Evolutionary conservation across 2,797 vertebrate genomes (phyloP), one percentile per base, ranked within the genome.

Genomic region (Myotis planiceps): DNA sequence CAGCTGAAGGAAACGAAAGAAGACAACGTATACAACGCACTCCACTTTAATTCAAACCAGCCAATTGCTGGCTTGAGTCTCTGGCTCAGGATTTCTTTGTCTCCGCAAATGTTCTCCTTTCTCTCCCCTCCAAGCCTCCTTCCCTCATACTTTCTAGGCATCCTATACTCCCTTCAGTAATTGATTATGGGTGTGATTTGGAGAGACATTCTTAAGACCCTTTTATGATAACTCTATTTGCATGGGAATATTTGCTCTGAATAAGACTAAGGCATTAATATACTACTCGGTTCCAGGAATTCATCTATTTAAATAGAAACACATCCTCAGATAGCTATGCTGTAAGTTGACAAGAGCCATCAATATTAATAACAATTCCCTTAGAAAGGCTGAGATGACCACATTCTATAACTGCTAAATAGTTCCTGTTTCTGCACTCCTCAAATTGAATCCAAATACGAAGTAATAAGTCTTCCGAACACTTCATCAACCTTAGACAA

Each of bases 321-420:
- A 76, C 32, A 68, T 60, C 69, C 27, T 85, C 29, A 53, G 42
- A 83, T 25, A 79, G 85, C 58, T 68, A 19, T 75, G 21, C 47
- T 58, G 27, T 10, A 27, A 49, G 13, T 81, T 27, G 90, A 90
- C 63, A 93, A 76, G 27, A 51, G 18, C 4, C 55, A 39, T 83
- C 84, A 39, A 60, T 81, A 66, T 85, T 92, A 84, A 90, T 80
- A 84, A 66, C 66, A 88, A 66, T 84, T 88, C 82, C 32, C 92
- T 45, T 72, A 53, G 72, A 87, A 93, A 86, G 85, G 78, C 45
- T 2, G 37, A 81, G n/a, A 87, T 90, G 81, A 63, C n/a, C 23
- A 51, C 63, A 66, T 95, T 69, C 82, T 74, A 16, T 47, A 49
- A 95, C 58, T 88, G 68, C 32, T 47, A 92, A 95, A 37, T 45